Conservation (phyloP, 1,140 invertebrate species). For the Drosophila tropicalis region DNA sequence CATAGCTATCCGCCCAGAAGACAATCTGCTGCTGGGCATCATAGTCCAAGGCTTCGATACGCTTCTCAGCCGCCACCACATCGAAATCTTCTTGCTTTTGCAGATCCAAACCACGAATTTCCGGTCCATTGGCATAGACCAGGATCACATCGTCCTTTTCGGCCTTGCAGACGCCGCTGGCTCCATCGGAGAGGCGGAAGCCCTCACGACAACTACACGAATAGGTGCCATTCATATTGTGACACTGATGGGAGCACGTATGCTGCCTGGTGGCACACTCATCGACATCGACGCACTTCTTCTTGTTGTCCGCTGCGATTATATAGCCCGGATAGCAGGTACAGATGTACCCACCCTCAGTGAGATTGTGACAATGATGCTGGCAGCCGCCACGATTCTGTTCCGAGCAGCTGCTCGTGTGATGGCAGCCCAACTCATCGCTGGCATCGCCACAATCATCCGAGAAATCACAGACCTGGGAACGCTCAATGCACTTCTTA, state of each 20-base stretch:
- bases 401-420: constrained; percentile 89
- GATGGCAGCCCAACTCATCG: constrained; percentile 95
- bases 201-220: constrained; percentile 94
- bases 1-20: constrained; percentile 96
- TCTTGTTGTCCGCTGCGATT: constrained; percentile 89
- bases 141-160: constrained; percentile 87
- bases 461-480: constrained; percentile 90
- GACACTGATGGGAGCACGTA: constrained; percentile 95
- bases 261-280: constrained; percentile 93
- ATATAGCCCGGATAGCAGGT: constrained; percentile 94
- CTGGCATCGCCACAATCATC: constrained; percentile 88
- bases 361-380: constrained; percentile 94
- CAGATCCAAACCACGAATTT: constrained; percentile 91
- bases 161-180: constrained; percentile 92
- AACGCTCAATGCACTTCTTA: constrained; percentile 92
- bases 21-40: constrained; percentile 91
- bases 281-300: constrained; percentile 94
- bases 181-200: constrained; percentile 89
- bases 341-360: constrained; percentile 93
- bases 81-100: constrained; percentile 88
- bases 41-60: constrained; percentile 95
- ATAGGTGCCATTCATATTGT: constrained; percentile 95
- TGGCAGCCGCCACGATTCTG: constrained; percentile 93
- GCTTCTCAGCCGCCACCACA: constrained; percentile 91
- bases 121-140: constrained; percentile 91